A percentile compares a stretch with the other conserved stretches of the same genome.
Evolutionary conservation across 1,140 invertebrate species (phyloP).

Genomic region (Wasmannia auropunctata): DNA sequence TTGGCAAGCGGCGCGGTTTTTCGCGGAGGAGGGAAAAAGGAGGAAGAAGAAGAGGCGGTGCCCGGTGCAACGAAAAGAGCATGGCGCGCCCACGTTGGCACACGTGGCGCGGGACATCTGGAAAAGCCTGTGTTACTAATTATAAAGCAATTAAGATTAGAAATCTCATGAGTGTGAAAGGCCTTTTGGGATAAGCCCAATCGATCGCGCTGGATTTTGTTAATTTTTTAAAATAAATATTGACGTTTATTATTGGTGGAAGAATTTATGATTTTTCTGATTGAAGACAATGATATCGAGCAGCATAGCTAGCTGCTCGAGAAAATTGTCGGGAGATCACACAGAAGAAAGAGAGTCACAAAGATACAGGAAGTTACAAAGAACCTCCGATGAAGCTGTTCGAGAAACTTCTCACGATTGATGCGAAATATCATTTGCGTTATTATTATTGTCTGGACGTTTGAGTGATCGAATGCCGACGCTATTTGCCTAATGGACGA

Average conservation of each 20-base stretch:
- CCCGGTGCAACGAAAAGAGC: conserved; percentile 28
- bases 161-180: background rate
- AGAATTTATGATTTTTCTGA: background rate
- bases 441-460: background rate
- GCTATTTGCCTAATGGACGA: background rate
- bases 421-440: background rate
- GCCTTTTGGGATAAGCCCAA: background rate
- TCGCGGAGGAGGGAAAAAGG: background rate
- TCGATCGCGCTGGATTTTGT: background rate
- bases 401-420: background rate
- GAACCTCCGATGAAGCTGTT: background rate
- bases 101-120: conserved; percentile 55
- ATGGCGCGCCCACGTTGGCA: conserved; percentile 26
- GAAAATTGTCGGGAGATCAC: background rate
- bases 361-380: background rate
- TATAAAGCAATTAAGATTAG: conserved; percentile 25
- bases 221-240: background rate
- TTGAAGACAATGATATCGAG: background rate
- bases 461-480: conserved; percentile 1
- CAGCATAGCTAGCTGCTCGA: background rate
- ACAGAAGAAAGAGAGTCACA: background rate
- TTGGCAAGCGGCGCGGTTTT: conserved; percentile 2
- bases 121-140: conserved; percentile 17
- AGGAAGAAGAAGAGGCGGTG: conserved; percentile 53
- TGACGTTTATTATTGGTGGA: background rate